Evolutionary conservation across 1,140 invertebrate species (phyloP), one percentile per base, ranked within the genome.

Genomic region (Drosophila ficusphila): DNA sequence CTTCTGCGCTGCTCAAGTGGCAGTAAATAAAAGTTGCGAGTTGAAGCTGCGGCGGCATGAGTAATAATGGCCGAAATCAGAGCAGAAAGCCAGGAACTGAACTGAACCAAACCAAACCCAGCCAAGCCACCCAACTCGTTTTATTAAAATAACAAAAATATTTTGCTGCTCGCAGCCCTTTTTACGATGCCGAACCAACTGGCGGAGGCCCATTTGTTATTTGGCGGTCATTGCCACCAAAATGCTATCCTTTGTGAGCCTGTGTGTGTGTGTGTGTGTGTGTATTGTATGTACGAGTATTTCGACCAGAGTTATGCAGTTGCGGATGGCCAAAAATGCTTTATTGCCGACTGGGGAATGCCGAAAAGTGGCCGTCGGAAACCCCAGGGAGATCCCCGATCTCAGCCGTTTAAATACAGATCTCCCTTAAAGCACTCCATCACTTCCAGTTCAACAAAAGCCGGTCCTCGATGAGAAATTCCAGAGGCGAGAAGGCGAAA

Each of bases 141-240:
- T 86, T 76, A 85, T 85, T 85, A 86, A 85, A 79, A 85, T 76
- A 76, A 76, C 81, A 86, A 64, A 85, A 86, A 79, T 79, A 79
- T 86, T 85, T 85, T 85, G 53, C 64, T 67, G 70, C 79, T 67
- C 53, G 69, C 69, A 82, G 79, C 79, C 79, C 69, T 61, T 73
- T 82, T 77, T 76, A 53, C 68, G 56, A 76, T 27, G 31, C 67
- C 25, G n/a, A 11, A 39, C n/a, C 34, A 14, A 25, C 61, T 14
- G 54, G 39, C 41, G 18, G 39, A 31, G 18, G 33, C 14, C 41
- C 49, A 52, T 46, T 49, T 75, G 56, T 51, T 62, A 68, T 76
- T 83, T 61, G 79, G 39, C 60, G 76, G 81, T 86, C 65, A 86
- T 76, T 85, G 60, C 64, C 81, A 79, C 61, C 72, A 53, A 79